phyloP scores from a whole-genome alignment of 2,797 vertebrate genomes.

The Amblyopsis hoosieri region DNA sequence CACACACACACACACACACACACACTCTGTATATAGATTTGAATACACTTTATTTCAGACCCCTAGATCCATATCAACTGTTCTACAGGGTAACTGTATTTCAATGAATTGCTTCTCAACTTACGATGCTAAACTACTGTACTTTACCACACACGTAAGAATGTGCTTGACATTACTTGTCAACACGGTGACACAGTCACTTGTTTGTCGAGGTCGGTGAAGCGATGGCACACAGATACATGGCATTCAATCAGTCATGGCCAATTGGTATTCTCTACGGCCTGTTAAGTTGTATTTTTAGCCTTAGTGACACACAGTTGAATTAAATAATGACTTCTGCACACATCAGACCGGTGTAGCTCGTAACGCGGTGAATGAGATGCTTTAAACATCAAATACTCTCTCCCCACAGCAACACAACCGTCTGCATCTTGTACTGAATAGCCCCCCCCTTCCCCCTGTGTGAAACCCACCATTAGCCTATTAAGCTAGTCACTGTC shows the following conservation, averaged over 20 bases:
- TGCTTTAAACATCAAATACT: conserved; percentile 3
- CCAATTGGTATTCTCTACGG: background rate
- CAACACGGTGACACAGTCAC: too few relatives aligned
- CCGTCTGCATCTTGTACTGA: background rate
- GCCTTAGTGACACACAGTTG: background rate
- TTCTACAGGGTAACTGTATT: too few relatives aligned
- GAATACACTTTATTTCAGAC: too few relatives aligned
- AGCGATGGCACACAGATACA: too few relatives aligned
- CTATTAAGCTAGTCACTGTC: conserved; percentile 39
- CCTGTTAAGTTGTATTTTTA: background rate
- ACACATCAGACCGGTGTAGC: conserved; percentile 5
- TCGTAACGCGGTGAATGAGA: conserved; percentile 7
- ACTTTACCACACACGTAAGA: too few relatives aligned
- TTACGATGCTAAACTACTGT: too few relatives aligned
- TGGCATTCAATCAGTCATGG: too few relatives aligned
- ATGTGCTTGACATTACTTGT: too few relatives aligned
- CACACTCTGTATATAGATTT: too few relatives aligned
- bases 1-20: background rate
- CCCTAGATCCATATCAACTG: too few relatives aligned
- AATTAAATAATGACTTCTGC: background rate
- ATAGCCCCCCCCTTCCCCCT: conserved; percentile 3
- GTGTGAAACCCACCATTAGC: conserved; percentile 33
- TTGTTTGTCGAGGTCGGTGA: too few relatives aligned
- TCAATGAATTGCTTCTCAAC: too few relatives aligned
- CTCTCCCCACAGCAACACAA: conserved; percentile 5